These are phyloP conservation scores for Hydrolagus colliei DNA, from an alignment of 2,797 vertebrate species.

Conservation along the genomic window DNA sequence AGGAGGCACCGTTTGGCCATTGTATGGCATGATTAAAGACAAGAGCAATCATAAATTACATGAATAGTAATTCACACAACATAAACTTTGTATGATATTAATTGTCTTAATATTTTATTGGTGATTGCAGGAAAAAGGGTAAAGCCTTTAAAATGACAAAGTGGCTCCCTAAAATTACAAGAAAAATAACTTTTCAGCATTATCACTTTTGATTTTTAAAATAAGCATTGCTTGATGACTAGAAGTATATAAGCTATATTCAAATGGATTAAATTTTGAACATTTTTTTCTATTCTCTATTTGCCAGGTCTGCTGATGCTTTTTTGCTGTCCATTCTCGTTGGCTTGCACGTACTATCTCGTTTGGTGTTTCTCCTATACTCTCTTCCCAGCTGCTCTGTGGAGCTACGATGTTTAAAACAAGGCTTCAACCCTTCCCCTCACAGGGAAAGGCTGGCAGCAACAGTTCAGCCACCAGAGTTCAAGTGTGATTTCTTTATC, in stretches of 20 bases:
- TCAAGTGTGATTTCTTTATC: not conserved
- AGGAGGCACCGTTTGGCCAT: too few relatives aligned
- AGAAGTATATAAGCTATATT: not conserved
- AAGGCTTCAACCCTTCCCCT: not conserved
- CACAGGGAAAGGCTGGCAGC: not conserved
- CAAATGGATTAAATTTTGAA: not conserved
- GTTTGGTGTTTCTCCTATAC: conserved; percentile 85
- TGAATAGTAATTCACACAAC: too few relatives aligned
- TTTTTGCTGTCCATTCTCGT: conserved; percentile 63
- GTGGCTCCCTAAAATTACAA: not conserved
- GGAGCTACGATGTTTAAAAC: conserved; percentile 68
- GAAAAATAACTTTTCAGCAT: not conserved
- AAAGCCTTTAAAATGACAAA: not conserved
- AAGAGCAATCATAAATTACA: too few relatives aligned
- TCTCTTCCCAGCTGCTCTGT: conserved; percentile 74
- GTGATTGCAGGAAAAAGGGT: too few relatives aligned
- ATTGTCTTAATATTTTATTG: too few relatives aligned
- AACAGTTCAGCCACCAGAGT: conserved; percentile 1
- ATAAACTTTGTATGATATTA: too few relatives aligned
- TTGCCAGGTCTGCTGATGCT: conserved; percentile 66
- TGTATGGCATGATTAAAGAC: too few relatives aligned
- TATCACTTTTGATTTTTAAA: not conserved
- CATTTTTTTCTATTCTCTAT: not conserved
- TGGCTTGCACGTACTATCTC: conserved; percentile 78
- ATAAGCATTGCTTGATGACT: not conserved